Base-by-base conservation (phyloP, 2,797 vertebrate genomes). In the Sylvilagus floridanus region DNA sequence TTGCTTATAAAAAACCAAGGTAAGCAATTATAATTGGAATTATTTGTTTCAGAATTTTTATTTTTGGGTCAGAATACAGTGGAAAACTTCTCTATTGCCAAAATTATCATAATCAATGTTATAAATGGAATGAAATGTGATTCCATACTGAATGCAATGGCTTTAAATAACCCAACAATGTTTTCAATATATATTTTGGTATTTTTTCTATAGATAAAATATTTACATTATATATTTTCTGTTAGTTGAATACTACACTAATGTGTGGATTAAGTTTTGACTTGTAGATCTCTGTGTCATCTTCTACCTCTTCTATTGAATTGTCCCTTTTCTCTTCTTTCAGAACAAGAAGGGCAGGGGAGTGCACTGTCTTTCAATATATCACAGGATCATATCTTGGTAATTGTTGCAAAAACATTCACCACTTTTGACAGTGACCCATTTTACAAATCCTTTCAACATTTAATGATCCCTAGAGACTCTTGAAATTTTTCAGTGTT, bases 371-470 rank as follows among this genome's bases (percentile, higher is more conserved):
- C 37, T 57, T 73, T 63, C 32, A 84, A 35, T 21, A 90, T 66
- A 73, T 30, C 42, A 83, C 4, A 26, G 4, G 62, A 78, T 66
- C 21, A 13, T 60, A 68, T 76, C 30, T 91, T 65, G 76, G 42
- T 60, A 84, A 84, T 26, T 81, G 9, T 52, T 88, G 52, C 19
- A 12, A 84, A 93, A 95, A 77, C 66, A 32, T 81, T 63, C 5
- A 47, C 26, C 76, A 26, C 7, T 90, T 89, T 91, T 92, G 79
- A 95, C 52, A 83, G 76, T 89, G 71, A 84, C 30, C 66, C 95
- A 69, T 90, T 95, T 92, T 91, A 92, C 19, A 88, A 28, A 76
- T 3, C 28, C 22, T 91, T 96, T 90, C 65, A 95, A 79, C 78
- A 92, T 92, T 90, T 83, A 88, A 84, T 47, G 69, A 86, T 83